A percentile compares a stretch with the other conserved stretches of the same genome.
These are phyloP conservation scores for Polydrusus tereticollis DNA, from an alignment of 2,888 invertebrate species.

Conservation along the genomic window DNA sequence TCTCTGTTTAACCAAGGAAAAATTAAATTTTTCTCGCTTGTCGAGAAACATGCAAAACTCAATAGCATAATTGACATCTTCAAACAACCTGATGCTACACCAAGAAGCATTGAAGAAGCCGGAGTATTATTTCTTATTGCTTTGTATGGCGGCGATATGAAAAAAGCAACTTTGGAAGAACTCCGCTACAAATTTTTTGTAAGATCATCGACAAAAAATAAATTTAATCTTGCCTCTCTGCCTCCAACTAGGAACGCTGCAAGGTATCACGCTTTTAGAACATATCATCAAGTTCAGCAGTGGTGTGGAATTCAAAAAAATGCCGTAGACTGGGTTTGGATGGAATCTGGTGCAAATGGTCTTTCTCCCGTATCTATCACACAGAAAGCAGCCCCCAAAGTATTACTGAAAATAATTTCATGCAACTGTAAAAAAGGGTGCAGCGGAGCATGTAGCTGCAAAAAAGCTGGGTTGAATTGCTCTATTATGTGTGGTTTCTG, in stretches of 20 bases:
- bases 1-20: slow-evolving; percentile 2
- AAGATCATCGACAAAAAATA: slow-evolving; percentile 48
- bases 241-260: slow-evolving; percentile 43
- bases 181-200: too few relatives aligned
- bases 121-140: slow-evolving; percentile 8
- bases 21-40: neutral
- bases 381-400: slow-evolving; percentile 37
- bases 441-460: slow-evolving; percentile 47
- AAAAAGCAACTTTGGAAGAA: slow-evolving; percentile 27
- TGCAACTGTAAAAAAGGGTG: slow-evolving; percentile 12
- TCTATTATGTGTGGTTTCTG: too few relatives aligned
- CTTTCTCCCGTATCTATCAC: slow-evolving; percentile 8
- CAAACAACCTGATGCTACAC: too few relatives aligned
- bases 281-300: slow-evolving; percentile 32
- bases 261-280: slow-evolving; percentile 45
- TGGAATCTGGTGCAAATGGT: too few relatives aligned
- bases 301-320: too few relatives aligned
- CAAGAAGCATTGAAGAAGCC: slow-evolving; percentile 25
- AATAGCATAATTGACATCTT: slow-evolving; percentile 25
- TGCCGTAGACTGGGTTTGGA: too few relatives aligned
- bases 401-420: slow-evolving; percentile 34
- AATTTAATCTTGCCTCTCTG: slow-evolving; percentile 44
- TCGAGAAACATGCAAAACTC: neutral
- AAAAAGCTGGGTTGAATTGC: slow-evolving; percentile 47
- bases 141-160: slow-evolving; percentile 12